Evolutionary conservation across 2,113 vertebrate species (phyloP).

Genomic region (Neolamprologus brichardi): DNA sequence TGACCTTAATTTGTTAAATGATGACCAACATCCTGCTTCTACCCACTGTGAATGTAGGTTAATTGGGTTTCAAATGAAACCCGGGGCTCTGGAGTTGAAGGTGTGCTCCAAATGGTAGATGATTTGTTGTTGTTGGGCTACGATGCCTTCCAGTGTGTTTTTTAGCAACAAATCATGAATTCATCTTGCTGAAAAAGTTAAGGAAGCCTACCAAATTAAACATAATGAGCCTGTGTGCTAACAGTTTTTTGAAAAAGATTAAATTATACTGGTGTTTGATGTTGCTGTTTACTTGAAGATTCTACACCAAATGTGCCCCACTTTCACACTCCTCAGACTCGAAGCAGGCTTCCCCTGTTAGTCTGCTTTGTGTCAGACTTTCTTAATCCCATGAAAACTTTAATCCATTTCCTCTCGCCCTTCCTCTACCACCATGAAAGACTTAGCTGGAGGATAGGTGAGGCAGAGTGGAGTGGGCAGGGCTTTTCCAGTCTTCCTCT

Average conservation of each 20-base stretch:
- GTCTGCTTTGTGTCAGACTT: not conserved
- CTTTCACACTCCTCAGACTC: not conserved
- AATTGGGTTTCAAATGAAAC: not conserved
- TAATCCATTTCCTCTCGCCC: slow-evolving; percentile 26
- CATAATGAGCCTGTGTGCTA: not conserved
- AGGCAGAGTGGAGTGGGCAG: not conserved
- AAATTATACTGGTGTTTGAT: not conserved
- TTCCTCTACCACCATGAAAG: not conserved
- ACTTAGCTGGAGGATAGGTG: not conserved
- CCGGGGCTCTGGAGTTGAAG: not conserved
- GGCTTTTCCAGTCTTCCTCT: not conserved
- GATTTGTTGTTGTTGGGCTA: not conserved
- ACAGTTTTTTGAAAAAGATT: not conserved
- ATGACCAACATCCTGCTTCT: not conserved
- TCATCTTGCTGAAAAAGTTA: not conserved
- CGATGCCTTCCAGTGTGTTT: not conserved
- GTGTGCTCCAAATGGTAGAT: not conserved
- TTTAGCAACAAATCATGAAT: not conserved
- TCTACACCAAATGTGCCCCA: not conserved
- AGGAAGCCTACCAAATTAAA: not conserved
- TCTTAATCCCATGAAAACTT: not conserved
- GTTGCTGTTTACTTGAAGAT: not conserved
- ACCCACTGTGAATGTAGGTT: not conserved
- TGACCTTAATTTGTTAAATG: not conserved
- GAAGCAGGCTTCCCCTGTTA: not conserved